These are phyloP conservation scores for Barypeithes pellucidus DNA, from an alignment of 2,888 invertebrate species.

Conservation along the genomic window DNA sequence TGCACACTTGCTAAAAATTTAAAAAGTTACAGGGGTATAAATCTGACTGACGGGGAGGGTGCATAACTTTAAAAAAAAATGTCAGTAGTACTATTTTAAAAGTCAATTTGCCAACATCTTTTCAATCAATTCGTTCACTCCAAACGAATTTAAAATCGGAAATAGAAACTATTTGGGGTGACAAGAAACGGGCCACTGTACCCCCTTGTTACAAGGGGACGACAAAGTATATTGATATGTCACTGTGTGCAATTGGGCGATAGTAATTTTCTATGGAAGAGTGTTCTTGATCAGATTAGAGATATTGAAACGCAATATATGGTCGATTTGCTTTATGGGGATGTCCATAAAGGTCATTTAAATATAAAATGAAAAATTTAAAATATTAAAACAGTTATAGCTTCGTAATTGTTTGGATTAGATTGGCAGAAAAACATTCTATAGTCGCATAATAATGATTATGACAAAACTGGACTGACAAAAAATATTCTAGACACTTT, in stretches of 20 bases:
- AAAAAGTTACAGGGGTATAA: too few relatives aligned
- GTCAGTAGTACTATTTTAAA: too few relatives aligned
- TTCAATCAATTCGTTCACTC: neutral
- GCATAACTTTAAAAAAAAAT: too few relatives aligned
- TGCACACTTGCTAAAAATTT: too few relatives aligned
- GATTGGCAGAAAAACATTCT: too few relatives aligned
- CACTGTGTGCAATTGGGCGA: slow-evolving; percentile 48
- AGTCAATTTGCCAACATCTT: neutral
- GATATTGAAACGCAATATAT: slow-evolving; percentile 19
- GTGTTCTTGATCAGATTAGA: slow-evolving; percentile 44
- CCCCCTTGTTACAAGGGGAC: slow-evolving; percentile 47
- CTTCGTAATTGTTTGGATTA: too few relatives aligned
- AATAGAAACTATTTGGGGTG: slow-evolving; percentile 42
- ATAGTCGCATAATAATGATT: too few relatives aligned
- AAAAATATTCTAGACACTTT: too few relatives aligned
- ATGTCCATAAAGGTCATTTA: neutral
- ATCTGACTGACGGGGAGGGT: too few relatives aligned
- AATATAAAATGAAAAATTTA: too few relatives aligned
- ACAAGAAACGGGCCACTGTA: slow-evolving; percentile 39
- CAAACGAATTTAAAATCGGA: slow-evolving; percentile 39
- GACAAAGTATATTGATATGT: slow-evolving; percentile 52
- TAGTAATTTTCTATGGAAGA: slow-evolving; percentile 45
- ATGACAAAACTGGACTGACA: too few relatives aligned
- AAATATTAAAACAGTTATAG: too few relatives aligned
- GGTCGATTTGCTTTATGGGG: slow-evolving; percentile 37